Evolutionary conservation across 1,140 invertebrate genomes (phyloP), one percentile per base, ranked within the genome.

Genomic region (Episyrphus balteatus): DNA sequence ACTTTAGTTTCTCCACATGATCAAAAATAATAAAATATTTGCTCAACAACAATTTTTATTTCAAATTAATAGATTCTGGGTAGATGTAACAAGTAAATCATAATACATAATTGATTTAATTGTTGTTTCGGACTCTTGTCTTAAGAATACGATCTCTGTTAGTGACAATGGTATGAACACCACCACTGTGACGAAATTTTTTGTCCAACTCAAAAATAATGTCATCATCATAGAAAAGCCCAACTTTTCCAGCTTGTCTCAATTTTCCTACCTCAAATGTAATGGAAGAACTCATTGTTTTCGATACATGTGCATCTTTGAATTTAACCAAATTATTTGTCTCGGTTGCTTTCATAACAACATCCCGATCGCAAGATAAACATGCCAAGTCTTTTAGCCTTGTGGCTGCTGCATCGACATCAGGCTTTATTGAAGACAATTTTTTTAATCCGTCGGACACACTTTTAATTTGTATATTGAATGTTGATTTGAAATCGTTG

Each of bases 341-440:
- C 3, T 76, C 71, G n/a, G 81, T 70, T 50, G 71, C 78, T 10
- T 70, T 69, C 80, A 86, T 84, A 0, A 81, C 73, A 0, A 77
- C 80, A 17, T 81, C 73, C 14, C 80, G 79, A 51, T 86, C 81
- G 54, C 84, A 86, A 0, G 82, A 83, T 57, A 86, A 75, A 53
- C 83, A 86, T 42, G 82, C 80, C 2, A 84, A 70, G 44, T 83
- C 78, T 52, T 80, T 77, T 11, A 83, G 57, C 0, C 81, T 77
- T 2, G 80, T 83, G 7, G 82, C 83, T 1, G 84, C 83, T 49
- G 84, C 81, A 3, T 71, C 75, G 17, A 83, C 81, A 15, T 74
- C 66, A 32, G 59, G 62, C 2, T 62, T 66, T 48, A 61, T 57
- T 8, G 66, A 59, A 56, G 66, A 55, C 37, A 61, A 63, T 41